A percentile compares a stretch with the other conserved stretches of the same genome.
Conservation (phyloP, 2,797 vertebrate species). For the Astyanax mexicanus region DNA sequence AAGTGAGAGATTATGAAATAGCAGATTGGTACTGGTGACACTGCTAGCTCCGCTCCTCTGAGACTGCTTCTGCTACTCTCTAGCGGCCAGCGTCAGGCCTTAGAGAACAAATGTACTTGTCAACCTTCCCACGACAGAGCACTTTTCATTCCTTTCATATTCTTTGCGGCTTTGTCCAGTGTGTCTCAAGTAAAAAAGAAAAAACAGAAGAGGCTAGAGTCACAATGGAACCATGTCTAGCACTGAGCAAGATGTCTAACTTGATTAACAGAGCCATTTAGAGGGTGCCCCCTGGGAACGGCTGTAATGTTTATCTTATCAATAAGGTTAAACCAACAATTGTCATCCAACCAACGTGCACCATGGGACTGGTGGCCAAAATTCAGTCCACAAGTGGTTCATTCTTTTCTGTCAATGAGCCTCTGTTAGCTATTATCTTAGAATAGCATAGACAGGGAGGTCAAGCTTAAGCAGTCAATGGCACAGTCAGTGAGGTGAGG, state of each 20-base stretch:
- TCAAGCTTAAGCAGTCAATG: constrained; percentile 44
- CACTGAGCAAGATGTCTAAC: constrained; percentile 40
- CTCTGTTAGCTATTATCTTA: constrained; percentile 53
- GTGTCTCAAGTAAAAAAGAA: constrained; percentile 15
- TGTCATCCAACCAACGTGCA: constrained; percentile 39
- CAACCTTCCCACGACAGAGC: background rate
- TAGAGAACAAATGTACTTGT: constrained; percentile 11
- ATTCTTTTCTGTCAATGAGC: constrained; percentile 53
- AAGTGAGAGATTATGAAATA: constrained; percentile 5
- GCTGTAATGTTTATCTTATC: constrained; percentile 50
- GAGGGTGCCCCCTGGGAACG: constrained; percentile 30
- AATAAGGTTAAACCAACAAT: constrained; percentile 45
- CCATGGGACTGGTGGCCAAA: constrained; percentile 14
- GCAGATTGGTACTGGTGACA: background rate
- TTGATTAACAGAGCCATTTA: constrained; percentile 50
- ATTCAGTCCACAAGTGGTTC: constrained; percentile 38
- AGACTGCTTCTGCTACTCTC: background rate
- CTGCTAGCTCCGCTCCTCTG: constrained; percentile 3
- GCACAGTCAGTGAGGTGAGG: constrained; percentile 42
- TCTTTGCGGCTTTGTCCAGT: constrained; percentile 16
- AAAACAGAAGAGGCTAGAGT: constrained; percentile 4
- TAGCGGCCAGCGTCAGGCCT: background rate
- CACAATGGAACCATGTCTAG: constrained; percentile 40
- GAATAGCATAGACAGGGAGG: constrained; percentile 20
- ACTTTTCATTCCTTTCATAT: constrained; percentile 10